A percentile compares a stretch with the other conserved stretches of the same genome.
phyloP scores from a whole-genome alignment of 2,888 invertebrate species.

The Athalia circularis region DNA sequence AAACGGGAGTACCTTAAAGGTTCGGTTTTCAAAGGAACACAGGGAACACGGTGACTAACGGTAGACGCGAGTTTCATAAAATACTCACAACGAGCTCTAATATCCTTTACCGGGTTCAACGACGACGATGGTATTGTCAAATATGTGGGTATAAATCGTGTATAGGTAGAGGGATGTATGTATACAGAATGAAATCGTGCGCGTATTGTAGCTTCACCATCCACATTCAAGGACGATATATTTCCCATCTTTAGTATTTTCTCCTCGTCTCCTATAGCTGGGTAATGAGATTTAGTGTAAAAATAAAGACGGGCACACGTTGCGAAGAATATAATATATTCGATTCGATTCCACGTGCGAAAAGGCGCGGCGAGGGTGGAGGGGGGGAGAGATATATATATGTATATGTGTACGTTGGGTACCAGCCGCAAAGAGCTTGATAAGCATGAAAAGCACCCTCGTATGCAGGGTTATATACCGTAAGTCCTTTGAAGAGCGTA shows the following conservation, averaged over 20 bases:
- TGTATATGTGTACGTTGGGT: background rate
- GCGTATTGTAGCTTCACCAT: background rate
- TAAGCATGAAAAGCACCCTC: background rate
- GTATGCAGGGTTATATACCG: no score
- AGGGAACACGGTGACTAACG: background rate
- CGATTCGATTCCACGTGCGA: background rate
- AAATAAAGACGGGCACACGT: background rate
- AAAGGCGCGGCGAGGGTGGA: no score
- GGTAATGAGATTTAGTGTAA: conserved; percentile 9
- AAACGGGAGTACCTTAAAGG: background rate
- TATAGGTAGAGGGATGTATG: no score
- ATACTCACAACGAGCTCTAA: background rate
- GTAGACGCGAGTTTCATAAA: background rate
- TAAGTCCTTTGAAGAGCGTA: conserved; percentile 34
- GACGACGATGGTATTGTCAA: no score
- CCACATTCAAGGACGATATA: background rate
- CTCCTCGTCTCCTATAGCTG: background rate
- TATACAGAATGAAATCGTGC: conserved; percentile 7
- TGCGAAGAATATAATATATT: background rate
- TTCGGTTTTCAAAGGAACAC: conserved; percentile 8
- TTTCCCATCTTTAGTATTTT: conserved; percentile 1
- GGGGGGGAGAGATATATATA: no score
- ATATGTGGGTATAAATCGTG: no score
- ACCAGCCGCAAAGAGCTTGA: background rate
- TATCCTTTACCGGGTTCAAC: background rate